These are phyloP conservation scores for Danionella cerebrum DNA, from an alignment of 2,113 vertebrate species.

Conservation along the genomic window DNA sequence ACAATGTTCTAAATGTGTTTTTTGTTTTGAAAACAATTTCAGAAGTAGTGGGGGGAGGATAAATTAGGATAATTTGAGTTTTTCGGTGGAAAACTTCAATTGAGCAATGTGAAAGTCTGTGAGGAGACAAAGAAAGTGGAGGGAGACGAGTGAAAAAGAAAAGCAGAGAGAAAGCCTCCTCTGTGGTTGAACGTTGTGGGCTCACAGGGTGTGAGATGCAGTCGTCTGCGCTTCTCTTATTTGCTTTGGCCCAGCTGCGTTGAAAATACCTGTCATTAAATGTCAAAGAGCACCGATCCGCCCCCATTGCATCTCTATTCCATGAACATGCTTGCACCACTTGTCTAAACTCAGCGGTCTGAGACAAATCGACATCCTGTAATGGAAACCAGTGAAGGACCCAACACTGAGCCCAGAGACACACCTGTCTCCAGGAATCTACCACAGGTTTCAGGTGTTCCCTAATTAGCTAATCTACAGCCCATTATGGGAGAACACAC, in stretches of 20 bases:
- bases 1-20: no score
- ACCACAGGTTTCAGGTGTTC: constrained; percentile 56
- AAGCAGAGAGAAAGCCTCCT: background rate
- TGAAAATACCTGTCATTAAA: constrained; percentile 65
- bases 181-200: constrained; percentile 23
- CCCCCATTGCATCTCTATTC: constrained; percentile 50
- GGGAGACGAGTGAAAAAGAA: background rate
- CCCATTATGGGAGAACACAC: constrained; percentile 55
- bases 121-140: background rate
- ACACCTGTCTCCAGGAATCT: constrained; percentile 32
- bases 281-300: constrained; percentile 52
- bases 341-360: constrained; percentile 58
- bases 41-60: no score
- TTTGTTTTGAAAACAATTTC: no score
- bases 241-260: constrained; percentile 58
- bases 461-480: constrained; percentile 58
- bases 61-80: no score
- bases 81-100: no score
- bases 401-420: constrained; percentile 27
- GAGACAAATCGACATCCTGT: constrained; percentile 53
- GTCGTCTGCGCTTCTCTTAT: constrained; percentile 43
- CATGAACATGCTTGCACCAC: constrained; percentile 42
- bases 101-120: background rate
- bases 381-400: constrained; percentile 54
- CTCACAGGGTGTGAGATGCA: constrained; percentile 34